Conservation (phyloP, 1,140 invertebrate species). For the Megalonaias nervosa region DNA sequence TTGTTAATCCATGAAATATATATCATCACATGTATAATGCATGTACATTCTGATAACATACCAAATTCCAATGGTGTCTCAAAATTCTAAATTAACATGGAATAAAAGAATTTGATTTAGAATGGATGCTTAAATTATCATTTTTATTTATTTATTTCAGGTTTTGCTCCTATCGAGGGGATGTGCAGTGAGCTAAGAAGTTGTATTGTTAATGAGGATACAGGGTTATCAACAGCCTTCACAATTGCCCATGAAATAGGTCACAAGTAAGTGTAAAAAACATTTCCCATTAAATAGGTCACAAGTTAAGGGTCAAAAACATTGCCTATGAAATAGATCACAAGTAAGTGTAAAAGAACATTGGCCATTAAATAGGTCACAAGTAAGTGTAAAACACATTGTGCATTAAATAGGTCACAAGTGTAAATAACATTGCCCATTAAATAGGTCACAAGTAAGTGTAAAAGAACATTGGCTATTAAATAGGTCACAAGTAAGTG, state of each 20-base stretch:
- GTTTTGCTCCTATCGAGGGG: constrained; percentile 86
- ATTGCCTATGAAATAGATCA: background rate
- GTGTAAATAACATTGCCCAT: background rate
- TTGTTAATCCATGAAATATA: too few relatives aligned
- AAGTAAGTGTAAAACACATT: background rate
- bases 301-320: background rate
- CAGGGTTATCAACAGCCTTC: constrained; percentile 88
- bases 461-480: too few relatives aligned
- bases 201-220: constrained; percentile 92
- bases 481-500: background rate
- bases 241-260: constrained; percentile 92
- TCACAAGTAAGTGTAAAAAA: constrained; percentile 82
- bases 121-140: background rate
- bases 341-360: background rate
- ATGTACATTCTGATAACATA: too few relatives aligned
- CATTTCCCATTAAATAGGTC: background rate
- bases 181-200: constrained; percentile 89
- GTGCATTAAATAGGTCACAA: background rate
- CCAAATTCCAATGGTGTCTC: too few relatives aligned
- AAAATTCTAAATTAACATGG: background rate
- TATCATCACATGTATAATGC: too few relatives aligned
- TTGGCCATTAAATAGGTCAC: too few relatives aligned
- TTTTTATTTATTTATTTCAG: constrained; percentile 27
- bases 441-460: too few relatives aligned
- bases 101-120: background rate